These are phyloP conservation scores for Amphiura filiformis DNA, from an alignment of 35 echinoderm and acorn worm genomes.

Conservation along the genomic window DNA sequence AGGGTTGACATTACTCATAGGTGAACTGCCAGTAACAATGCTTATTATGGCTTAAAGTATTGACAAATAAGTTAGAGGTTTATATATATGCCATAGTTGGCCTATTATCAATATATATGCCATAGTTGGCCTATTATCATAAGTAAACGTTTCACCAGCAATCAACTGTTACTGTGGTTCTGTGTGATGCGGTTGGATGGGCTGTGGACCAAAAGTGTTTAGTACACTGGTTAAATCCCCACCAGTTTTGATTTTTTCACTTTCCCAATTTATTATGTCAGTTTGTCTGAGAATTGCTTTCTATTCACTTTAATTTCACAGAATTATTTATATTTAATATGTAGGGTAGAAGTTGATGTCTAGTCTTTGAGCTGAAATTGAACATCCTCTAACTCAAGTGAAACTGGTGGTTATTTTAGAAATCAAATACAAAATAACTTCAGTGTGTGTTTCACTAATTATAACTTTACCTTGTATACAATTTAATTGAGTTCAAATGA, in stretches of 20 bases:
- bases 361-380: too few relatives aligned
- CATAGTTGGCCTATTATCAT: background rate
- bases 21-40: background rate
- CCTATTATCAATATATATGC: too few relatives aligned
- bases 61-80: background rate
- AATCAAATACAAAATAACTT: too few relatives aligned
- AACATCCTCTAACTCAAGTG: too few relatives aligned
- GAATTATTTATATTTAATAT: too few relatives aligned
- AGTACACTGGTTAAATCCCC: background rate
- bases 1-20: background rate
- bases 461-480: background rate
- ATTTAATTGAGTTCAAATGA: background rate
- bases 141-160: background rate
- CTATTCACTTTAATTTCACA: too few relatives aligned
- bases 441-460: too few relatives aligned
- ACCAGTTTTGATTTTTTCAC: background rate
- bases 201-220: background rate
- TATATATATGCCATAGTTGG: background rate
- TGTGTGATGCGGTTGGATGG: background rate
- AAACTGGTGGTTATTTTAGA: too few relatives aligned
- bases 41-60: background rate
- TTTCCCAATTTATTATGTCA: too few relatives aligned
- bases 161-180: background rate
- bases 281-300: too few relatives aligned
- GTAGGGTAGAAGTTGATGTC: too few relatives aligned